A percentile compares a stretch with the other conserved stretches of the same genome.
These are phyloP conservation scores for Conomelus anceps DNA, from an alignment of 2,888 invertebrate genomes.

Conservation along the genomic window DNA sequence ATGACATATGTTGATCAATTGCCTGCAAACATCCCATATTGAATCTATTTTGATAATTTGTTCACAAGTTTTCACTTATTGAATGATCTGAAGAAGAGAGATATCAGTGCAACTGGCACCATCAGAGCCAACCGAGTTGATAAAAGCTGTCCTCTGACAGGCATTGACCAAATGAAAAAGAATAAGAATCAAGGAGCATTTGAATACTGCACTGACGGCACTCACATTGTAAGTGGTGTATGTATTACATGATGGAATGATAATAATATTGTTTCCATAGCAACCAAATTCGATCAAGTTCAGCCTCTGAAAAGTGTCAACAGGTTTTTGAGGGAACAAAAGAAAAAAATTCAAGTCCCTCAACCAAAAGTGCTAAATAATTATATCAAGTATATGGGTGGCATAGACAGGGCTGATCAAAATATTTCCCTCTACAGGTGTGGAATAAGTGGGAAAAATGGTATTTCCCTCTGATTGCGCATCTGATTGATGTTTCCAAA, in stretches of 20 bases:
- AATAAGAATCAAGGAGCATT: not conserved
- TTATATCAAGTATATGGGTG: conserved; percentile 17
- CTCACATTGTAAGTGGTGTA: not conserved
- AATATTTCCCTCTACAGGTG: too few relatives aligned
- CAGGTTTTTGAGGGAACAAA: conserved; percentile 15
- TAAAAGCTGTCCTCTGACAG: conserved; percentile 5
- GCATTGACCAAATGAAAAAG: conserved; percentile 5
- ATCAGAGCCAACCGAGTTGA: not conserved
- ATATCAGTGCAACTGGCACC: conserved; percentile 13
- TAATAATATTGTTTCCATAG: too few relatives aligned
- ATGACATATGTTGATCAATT: conserved; percentile 5
- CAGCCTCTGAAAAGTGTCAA: not conserved
- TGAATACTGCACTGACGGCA: not conserved
- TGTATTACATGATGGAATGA: conserved; percentile 13
- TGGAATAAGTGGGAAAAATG: too few relatives aligned
- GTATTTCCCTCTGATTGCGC: too few relatives aligned
- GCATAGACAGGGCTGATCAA: conserved; percentile 16
- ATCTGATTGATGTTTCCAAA: too few relatives aligned
- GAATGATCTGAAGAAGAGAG: not conserved
- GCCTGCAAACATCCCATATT: not conserved
- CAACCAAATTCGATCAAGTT: conserved; percentile 12
- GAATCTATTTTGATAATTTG: conserved; percentile 7
- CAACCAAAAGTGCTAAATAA: not conserved
- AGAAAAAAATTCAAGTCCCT: not conserved
- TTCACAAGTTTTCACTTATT: conserved; percentile 7